Conservation (phyloP, 2,113 vertebrate species). For the Origma solitaria region DNA sequence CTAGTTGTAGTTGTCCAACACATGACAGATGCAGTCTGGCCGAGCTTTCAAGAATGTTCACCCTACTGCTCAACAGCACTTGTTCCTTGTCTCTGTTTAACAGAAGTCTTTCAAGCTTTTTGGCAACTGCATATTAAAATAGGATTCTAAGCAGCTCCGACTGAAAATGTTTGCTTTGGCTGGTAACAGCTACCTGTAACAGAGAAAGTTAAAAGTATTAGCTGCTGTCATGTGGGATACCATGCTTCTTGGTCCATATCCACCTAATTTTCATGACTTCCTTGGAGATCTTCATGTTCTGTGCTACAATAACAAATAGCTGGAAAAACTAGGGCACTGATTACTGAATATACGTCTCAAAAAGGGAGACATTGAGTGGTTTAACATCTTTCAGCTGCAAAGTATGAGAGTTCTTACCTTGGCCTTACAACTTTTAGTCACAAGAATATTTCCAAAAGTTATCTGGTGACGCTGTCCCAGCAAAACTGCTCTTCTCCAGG, state of each 20-base stretch:
- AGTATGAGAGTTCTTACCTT: not conserved
- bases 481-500: not conserved
- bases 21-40: not conserved
- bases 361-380: not conserved
- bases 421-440: not conserved
- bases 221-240: not conserved
- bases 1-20: not conserved
- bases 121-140: not conserved
- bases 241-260: not conserved
- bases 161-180: not conserved
- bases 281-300: not conserved
- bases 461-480: not conserved
- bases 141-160: not conserved
- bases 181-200: not conserved
- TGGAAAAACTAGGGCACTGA: not conserved
- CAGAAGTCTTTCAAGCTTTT: not conserved
- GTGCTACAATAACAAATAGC: not conserved
- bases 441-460: not conserved
- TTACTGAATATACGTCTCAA: not conserved
- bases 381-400: not conserved
- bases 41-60: not conserved
- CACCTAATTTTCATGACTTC: not conserved
- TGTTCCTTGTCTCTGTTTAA: not conserved
- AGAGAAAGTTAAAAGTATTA: not conserved
- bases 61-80: not conserved